Percentiles rank a stretch among this genome's conserved stretches.
phyloP scores from a whole-genome alignment of 2,888 invertebrate species.

The Subacronicta megacephala region DNA sequence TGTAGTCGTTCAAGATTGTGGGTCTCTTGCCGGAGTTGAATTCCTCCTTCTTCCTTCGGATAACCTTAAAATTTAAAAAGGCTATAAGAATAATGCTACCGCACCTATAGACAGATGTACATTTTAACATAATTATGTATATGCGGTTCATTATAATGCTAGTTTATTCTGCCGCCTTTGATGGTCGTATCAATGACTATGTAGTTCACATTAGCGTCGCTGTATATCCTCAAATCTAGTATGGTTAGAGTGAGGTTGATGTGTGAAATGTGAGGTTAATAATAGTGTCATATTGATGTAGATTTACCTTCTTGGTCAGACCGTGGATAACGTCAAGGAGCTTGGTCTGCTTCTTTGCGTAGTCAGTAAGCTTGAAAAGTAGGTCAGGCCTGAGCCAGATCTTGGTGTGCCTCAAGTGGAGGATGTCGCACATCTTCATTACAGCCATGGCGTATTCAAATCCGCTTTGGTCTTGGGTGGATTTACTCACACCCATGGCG shows the following conservation, averaged over 20 bases:
- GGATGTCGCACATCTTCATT: conserved; percentile 96
- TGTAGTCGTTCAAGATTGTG: conserved; percentile 67
- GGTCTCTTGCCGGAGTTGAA: conserved; percentile 91
- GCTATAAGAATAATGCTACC: conserved; percentile 3
- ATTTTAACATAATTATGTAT: conserved; percentile 18
- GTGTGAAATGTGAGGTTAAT: no score
- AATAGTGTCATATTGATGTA: conserved; percentile 3
- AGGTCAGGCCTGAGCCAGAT: conserved; percentile 94
- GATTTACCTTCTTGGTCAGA: conserved; percentile 92
- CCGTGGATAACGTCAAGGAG: conserved; percentile 94
- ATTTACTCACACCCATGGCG: conserved; percentile 96
- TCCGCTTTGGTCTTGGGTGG: conserved; percentile 94
- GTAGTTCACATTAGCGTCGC: conserved; percentile 37
- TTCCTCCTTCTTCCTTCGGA: conserved; percentile 93
- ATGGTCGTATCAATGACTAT: conserved; percentile 32
- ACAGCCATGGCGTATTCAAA: conserved; percentile 96
- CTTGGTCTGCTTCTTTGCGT: conserved; percentile 93
- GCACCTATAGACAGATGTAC: not conserved
- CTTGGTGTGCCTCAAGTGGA: conserved; percentile 95
- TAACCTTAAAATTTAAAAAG: conserved; percentile 79
- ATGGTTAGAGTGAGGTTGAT: no score
- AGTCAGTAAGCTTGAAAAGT: conserved; percentile 93
- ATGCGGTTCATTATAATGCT: conserved; percentile 35
- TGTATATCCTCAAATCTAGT: conserved; percentile 40
- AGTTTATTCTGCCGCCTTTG: conserved; percentile 43